Evolutionary conservation across 2,797 vertebrate species (phyloP).

Genomic region (Anguilla marmorata): DNA sequence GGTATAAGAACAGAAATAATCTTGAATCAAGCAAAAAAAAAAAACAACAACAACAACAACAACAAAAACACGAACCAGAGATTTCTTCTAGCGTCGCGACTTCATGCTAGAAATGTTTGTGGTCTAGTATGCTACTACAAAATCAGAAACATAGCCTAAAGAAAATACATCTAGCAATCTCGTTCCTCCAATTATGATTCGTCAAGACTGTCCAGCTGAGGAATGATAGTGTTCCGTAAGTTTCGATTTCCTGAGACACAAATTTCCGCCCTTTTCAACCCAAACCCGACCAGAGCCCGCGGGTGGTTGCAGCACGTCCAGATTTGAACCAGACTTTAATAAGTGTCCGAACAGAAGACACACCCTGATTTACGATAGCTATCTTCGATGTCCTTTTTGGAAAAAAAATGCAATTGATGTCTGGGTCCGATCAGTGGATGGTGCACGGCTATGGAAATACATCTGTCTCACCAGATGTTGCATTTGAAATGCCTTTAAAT

Average conservation of each 20-base stretch:
- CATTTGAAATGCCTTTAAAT: too few species aligned
- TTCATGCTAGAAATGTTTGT: not conserved
- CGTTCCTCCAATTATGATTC: not conserved
- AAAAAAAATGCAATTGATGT: too few species aligned
- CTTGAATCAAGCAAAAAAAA: not conserved
- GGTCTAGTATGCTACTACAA: not conserved
- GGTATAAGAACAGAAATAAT: too few species aligned
- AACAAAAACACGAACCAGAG: not conserved
- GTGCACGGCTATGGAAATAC: too few species aligned
- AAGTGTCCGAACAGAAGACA: too few species aligned
- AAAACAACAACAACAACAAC: not conserved
- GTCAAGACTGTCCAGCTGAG: not conserved
- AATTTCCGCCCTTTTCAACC: not conserved
- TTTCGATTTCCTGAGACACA: not conserved
- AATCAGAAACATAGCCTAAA: not conserved
- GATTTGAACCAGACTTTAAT: too few species aligned
- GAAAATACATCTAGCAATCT: not conserved
- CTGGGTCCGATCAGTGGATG: too few species aligned
- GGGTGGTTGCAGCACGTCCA: too few species aligned
- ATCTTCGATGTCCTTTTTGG: too few species aligned
- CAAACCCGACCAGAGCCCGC: too few species aligned
- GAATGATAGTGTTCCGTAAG: not conserved
- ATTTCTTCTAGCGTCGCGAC: not conserved
- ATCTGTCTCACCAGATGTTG: too few species aligned
- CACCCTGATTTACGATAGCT: too few species aligned